Evolutionary conservation across 2,113 vertebrate genomes (phyloP).

Genomic region (Mobula birostris): DNA sequence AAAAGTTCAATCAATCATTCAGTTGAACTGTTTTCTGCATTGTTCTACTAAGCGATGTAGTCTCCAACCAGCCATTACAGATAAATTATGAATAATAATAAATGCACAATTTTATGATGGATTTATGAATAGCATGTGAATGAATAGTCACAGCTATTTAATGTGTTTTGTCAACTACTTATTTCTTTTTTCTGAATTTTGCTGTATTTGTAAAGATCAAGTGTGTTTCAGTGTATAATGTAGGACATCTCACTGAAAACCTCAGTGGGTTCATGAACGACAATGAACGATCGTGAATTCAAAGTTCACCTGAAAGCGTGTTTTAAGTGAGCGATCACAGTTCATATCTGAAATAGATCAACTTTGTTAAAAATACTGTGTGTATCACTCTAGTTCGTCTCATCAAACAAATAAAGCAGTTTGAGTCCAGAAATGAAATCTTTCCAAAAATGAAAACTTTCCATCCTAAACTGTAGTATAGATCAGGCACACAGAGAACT

Average conservation of each 20-base stretch:
- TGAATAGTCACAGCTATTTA: not conserved
- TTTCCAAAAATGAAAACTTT: not conserved
- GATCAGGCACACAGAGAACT: not conserved
- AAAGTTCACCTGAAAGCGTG: not conserved
- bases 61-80: not conserved
- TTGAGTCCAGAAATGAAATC: not conserved
- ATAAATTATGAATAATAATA: slow-evolving; percentile 4
- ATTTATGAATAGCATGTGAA: not conserved
- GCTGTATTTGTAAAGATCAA: not conserved
- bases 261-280: not conserved
- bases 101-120: not conserved
- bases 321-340: not conserved
- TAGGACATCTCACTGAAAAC: not conserved
- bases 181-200: not conserved
- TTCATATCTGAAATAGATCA: not conserved
- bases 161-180: not conserved
- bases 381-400: not conserved
- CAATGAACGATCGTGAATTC: not conserved
- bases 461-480: too few relatives aligned
- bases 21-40: slow-evolving; percentile 10
- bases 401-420: not conserved
- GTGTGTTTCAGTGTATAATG: not conserved
- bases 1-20: slow-evolving; percentile 24
- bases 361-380: not conserved
- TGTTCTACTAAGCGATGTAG: not conserved